A percentile compares a stretch with the other conserved stretches of the same genome.
phyloP scores from a whole-genome alignment of 2,888 invertebrate species.

The Hermaeophaga mercurialis region DNA sequence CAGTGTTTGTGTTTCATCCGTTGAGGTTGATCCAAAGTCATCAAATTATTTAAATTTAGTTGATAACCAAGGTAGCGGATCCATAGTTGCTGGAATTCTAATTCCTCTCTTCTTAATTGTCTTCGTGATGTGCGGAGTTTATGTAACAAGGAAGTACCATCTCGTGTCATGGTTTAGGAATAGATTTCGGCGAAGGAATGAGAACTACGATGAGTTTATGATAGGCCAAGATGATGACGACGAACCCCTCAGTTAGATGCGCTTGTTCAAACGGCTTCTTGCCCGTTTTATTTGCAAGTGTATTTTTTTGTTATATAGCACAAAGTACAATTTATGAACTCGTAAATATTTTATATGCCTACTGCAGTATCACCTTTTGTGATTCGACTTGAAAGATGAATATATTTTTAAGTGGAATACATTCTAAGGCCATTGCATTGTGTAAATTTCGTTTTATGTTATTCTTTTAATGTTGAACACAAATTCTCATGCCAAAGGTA shows the following conservation, averaged over 20 bases:
- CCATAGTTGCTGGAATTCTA: slow-evolving; percentile 50
- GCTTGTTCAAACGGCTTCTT: slow-evolving; percentile 2
- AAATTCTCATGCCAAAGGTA: slow-evolving; percentile 31
- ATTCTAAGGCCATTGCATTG: slow-evolving; percentile 5
- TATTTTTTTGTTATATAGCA: slow-evolving; percentile 14
- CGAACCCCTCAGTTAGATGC: slow-evolving; percentile 27
- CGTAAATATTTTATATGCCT: slow-evolving; percentile 8
- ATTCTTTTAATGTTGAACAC: slow-evolving; percentile 7
- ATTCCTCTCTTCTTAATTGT: slow-evolving; percentile 52
- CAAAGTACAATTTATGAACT: slow-evolving; percentile 17
- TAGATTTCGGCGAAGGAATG: slow-evolving; percentile 52
- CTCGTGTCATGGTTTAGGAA: slow-evolving; percentile 50
- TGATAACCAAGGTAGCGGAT: slow-evolving; percentile 46
- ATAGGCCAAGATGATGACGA: slow-evolving; percentile 56
- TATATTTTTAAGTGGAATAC: slow-evolving; percentile 10
- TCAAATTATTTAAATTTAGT: slow-evolving; percentile 48
- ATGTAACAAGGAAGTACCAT: slow-evolving; percentile 51
- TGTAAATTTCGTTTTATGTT: slow-evolving; percentile 19
- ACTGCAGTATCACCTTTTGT: background rate
- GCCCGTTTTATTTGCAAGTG: slow-evolving; percentile 4
- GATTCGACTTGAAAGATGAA: slow-evolving; percentile 5
- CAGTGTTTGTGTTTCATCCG: slow-evolving; percentile 36
- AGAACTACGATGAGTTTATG: slow-evolving; percentile 57
- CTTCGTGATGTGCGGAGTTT: slow-evolving; percentile 53
- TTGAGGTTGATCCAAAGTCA: slow-evolving; percentile 31